Conservation (phyloP, 2,113 vertebrate genomes). For the Lepus timidus region DNA sequence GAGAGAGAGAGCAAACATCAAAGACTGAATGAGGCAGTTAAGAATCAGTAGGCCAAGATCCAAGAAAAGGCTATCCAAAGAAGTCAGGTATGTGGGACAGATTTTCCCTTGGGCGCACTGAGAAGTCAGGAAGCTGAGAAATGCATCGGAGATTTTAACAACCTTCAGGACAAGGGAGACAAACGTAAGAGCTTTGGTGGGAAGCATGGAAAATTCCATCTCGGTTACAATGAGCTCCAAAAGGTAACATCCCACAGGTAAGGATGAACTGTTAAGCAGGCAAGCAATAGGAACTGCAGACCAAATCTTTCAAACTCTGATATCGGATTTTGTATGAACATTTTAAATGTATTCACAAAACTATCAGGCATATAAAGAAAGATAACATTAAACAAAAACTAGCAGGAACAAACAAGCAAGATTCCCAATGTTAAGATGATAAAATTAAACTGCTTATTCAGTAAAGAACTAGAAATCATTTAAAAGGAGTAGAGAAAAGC, state of each 20-base stretch:
- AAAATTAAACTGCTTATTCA: background rate
- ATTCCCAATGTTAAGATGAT: background rate
- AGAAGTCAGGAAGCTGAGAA: constrained; percentile 10
- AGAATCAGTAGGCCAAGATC: constrained; percentile 10
- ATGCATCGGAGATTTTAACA: constrained; percentile 3
- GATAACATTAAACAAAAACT: constrained; percentile 24
- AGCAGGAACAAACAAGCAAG: background rate
- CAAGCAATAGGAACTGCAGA: background rate
- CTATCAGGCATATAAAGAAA: background rate
- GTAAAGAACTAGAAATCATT: constrained; percentile 2
- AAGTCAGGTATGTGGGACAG: constrained; percentile 30
- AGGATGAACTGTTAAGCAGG: background rate
- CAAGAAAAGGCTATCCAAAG: background rate
- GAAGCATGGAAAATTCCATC: background rate
- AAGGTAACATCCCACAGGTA: background rate
- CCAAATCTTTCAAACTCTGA: constrained; percentile 18
- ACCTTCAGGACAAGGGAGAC: background rate
- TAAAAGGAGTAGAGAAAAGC: background rate
- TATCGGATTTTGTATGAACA: background rate
- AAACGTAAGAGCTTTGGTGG: background rate
- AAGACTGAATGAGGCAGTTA: constrained; percentile 24
- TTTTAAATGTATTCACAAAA: constrained; percentile 14
- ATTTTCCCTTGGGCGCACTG: background rate
- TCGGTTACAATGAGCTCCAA: background rate
- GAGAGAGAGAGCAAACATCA: background rate